Evolutionary conservation across 1,140 invertebrate species (phyloP).

Genomic region (Antheraea mylitta): DNA sequence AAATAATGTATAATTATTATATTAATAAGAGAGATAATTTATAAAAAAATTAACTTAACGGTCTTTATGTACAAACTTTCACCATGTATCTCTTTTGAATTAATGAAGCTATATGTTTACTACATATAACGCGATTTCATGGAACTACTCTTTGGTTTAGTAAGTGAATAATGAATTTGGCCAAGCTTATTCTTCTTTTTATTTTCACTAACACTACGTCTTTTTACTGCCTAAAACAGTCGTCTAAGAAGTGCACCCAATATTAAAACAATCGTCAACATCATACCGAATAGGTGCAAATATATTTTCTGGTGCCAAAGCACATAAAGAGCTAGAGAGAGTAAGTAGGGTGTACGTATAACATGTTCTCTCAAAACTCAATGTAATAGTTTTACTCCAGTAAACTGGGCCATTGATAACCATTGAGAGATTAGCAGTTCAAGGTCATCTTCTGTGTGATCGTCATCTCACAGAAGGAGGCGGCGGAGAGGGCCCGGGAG

Average conservation of each 20-base stretch:
- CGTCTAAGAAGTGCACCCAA: not conserved
- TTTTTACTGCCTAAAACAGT: not conserved
- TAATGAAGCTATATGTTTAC: no score
- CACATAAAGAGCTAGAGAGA: conserved; percentile 40
- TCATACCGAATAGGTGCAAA: conserved; percentile 35
- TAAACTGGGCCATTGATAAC: conserved; percentile 10
- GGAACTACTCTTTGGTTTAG: not conserved
- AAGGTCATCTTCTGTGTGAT: no score
- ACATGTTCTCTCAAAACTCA: conserved; percentile 59
- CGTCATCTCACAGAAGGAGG: no score
- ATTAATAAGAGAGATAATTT: no score
- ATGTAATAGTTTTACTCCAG: conserved; percentile 41
- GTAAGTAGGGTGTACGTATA: conserved; percentile 38
- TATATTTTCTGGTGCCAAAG: conserved; percentile 50
- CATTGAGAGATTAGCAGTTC: no score
- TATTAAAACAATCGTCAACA: not conserved
- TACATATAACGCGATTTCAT: no score
- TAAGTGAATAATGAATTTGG: not conserved
- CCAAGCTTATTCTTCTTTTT: conserved; percentile 5
- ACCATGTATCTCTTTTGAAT: no score
- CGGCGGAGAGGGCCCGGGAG: no score
- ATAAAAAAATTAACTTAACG: no score
- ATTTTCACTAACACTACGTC: not conserved
- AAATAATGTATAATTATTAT: no score
- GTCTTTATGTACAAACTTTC: no score